phyloP scores from a whole-genome alignment of 2,888 invertebrate species.

The Abrostola tripartita region DNA sequence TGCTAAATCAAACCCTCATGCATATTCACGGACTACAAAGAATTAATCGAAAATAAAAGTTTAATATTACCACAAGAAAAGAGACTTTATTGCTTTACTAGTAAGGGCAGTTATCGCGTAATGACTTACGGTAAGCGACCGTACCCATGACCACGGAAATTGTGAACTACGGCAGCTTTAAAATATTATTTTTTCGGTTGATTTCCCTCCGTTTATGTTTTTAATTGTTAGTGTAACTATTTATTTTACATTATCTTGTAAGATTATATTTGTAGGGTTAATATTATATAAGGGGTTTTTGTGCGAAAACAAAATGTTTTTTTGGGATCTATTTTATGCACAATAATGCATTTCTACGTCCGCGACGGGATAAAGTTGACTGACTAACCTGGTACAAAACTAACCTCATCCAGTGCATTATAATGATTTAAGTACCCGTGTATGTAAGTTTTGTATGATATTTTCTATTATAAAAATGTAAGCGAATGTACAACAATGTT shows the following conservation, averaged over 20 bases:
- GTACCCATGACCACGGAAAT: constrained; percentile 49
- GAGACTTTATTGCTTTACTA: constrained; percentile 16
- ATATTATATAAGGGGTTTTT: constrained; percentile 65
- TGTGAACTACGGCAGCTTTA: constrained; percentile 64
- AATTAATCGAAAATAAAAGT: neutral
- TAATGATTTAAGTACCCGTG: constrained; percentile 76
- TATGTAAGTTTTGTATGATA: constrained; percentile 82
- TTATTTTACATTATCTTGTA: constrained; percentile 74
- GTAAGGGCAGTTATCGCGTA: constrained; percentile 42
- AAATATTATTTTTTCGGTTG: constrained; percentile 61
- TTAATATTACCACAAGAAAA: constrained; percentile 17
- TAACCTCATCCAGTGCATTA: constrained; percentile 84
- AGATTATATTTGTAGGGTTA: constrained; percentile 57
- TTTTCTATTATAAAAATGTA: constrained; percentile 71
- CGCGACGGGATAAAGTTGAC: constrained; percentile 69
- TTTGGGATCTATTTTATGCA: constrained; percentile 75
- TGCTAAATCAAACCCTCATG: constrained; percentile 10
- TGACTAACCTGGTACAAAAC: constrained; percentile 82
- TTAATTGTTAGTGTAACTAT: constrained; percentile 75
- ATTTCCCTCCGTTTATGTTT: constrained; percentile 78
- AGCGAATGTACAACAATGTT: constrained; percentile 74
- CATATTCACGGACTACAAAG: constrained; percentile 16
- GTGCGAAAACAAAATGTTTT: constrained; percentile 70
- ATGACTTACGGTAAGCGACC: constrained; percentile 29
- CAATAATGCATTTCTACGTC: constrained; percentile 81